phyloP scores from a whole-genome alignment of 2,113 vertebrate species.

The Azemiops feae region DNA sequence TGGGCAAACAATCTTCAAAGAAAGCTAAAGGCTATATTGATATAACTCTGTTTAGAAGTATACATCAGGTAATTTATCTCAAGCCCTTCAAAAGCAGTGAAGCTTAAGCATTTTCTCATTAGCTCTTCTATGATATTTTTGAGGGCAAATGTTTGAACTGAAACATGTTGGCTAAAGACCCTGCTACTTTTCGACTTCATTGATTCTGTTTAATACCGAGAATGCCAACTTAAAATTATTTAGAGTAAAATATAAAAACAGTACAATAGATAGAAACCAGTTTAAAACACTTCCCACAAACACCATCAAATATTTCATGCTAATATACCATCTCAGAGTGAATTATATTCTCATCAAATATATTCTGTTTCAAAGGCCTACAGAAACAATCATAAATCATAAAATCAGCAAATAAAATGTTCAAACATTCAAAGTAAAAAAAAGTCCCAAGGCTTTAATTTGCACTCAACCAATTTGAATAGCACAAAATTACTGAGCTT shows the following conservation, averaged over 20 bases:
- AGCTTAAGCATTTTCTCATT: conserved; percentile 6
- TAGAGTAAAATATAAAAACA: neutral
- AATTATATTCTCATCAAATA: neutral
- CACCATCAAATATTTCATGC: neutral
- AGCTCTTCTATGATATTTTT: conserved; percentile 3
- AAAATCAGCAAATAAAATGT: neutral
- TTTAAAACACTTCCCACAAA: neutral
- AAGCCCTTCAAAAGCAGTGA: neutral
- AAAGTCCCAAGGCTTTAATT: neutral
- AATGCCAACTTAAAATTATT: conserved; percentile 30
- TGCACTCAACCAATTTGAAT: neutral
- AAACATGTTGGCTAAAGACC: neutral
- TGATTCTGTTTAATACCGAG: neutral
- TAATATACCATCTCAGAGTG: neutral
- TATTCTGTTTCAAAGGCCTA: neutral
- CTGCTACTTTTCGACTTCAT: conserved; percentile 5
- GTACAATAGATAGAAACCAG: neutral
- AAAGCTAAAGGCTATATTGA: conserved; percentile 12
- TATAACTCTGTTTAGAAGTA: conserved; percentile 4
- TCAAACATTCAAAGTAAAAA: neutral
- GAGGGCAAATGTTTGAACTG: neutral
- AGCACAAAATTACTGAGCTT: neutral
- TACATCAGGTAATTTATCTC: conserved; percentile 12
- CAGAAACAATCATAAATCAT: neutral
- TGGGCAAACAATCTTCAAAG: neutral